Conservation (phyloP, 2,888 invertebrate genomes). For the Spisula subtruncata region DNA sequence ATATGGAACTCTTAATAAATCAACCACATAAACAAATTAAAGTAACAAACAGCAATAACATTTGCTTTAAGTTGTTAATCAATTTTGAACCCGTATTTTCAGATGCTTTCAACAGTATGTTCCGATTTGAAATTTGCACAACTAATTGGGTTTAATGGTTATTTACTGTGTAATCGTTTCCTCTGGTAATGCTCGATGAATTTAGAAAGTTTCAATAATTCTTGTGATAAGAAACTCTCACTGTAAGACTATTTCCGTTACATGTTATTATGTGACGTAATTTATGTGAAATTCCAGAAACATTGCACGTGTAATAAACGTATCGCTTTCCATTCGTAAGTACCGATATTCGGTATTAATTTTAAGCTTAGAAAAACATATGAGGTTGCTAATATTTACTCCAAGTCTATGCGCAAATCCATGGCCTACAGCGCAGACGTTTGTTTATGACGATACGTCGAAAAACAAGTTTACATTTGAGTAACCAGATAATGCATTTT, state of each 20-base stretch:
- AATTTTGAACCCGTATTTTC: neutral
- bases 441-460: too few relatives aligned
- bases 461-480: constrained; percentile 2
- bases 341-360: too few relatives aligned
- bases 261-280: neutral
- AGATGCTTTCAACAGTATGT: neutral
- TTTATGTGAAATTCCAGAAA: neutral
- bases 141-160: neutral
- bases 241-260: neutral
- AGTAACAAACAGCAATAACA: neutral
- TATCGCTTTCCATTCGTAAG: too few relatives aligned
- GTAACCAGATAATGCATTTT: neutral
- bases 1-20: neutral
- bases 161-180: constrained; percentile 22
- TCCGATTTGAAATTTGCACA: neutral
- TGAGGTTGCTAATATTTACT: too few relatives aligned
- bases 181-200: neutral
- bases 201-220: neutral
- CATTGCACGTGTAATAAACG: neutral
- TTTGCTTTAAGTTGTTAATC: constrained; percentile 24
- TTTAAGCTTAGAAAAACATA: too few relatives aligned
- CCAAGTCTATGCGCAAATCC: too few relatives aligned
- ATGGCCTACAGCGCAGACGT: too few relatives aligned
- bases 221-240: constrained; percentile 5
- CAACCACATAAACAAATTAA: neutral